phyloP scores from a whole-genome alignment of 2,113 vertebrate species.

The Callospermophilus lateralis region DNA sequence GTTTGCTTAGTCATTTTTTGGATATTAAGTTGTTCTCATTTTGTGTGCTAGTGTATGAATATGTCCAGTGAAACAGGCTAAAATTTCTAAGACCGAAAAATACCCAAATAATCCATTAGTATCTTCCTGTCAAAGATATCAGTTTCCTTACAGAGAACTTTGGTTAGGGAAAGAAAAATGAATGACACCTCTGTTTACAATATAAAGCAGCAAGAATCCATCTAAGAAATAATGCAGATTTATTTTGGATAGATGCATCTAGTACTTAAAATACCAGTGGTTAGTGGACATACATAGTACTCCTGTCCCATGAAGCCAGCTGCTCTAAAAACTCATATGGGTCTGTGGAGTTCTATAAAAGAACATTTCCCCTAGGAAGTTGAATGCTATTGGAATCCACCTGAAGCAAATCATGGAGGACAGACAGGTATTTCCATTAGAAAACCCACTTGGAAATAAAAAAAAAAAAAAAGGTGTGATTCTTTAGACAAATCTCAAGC shows the following conservation, averaged over 20 bases:
- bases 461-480: background rate
- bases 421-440: background rate
- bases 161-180: constrained; percentile 8
- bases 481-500: background rate
- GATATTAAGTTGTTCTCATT: background rate
- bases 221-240: background rate
- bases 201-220: background rate
- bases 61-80: background rate
- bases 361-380: background rate
- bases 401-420: background rate
- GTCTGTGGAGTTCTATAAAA: background rate
- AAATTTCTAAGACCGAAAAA: constrained; percentile 47
- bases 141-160: background rate
- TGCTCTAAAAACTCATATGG: background rate
- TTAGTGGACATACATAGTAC: background rate
- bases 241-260: background rate
- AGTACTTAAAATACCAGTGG: background rate
- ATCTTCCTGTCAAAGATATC: background rate
- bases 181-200: constrained; percentile 27
- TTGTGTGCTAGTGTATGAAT: background rate
- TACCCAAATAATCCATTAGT: background rate
- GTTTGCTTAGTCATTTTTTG: constrained; percentile 26
- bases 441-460: background rate
- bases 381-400: background rate
- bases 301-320: constrained; percentile 1